phyloP scores from a whole-genome alignment of 2,888 invertebrate genomes.

The Sesia apiformis region DNA sequence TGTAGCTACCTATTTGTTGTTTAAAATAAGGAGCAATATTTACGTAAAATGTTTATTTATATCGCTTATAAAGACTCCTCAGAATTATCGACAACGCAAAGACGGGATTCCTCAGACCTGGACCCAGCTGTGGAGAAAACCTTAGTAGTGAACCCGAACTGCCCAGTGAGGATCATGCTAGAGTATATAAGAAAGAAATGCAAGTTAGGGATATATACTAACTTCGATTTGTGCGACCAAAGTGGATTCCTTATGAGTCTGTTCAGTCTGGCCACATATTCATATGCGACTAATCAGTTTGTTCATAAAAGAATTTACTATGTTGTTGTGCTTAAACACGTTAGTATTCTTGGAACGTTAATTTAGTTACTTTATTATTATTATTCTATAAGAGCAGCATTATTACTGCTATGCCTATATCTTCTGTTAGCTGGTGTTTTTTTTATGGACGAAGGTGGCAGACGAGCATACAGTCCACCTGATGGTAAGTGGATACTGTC shows the following conservation, averaged over 20 bases:
- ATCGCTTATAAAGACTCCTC: conserved; percentile 47
- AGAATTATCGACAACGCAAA: conserved; percentile 27
- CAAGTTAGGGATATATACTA: conserved; percentile 36
- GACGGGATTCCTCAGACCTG: conserved; percentile 19
- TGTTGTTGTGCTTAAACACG: conserved; percentile 41
- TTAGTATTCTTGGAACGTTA: conserved; percentile 9
- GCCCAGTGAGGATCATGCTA: conserved; percentile 50
- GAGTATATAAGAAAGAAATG: conserved; percentile 58
- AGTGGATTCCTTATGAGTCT: conserved; percentile 34
- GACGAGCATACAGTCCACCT: no score
- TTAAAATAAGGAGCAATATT: not conserved
- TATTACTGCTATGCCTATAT: no score
- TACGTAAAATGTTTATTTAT: conserved; percentile 46
- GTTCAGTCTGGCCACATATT: conserved; percentile 39
- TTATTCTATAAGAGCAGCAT: no score
- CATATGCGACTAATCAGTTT: conserved; percentile 39
- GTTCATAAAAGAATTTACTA: conserved; percentile 51
- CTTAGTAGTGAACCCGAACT: conserved; percentile 50
- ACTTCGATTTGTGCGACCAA: conserved; percentile 53
- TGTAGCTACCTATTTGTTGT: no score
- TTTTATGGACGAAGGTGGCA: no score
- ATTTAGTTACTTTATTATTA: no score
- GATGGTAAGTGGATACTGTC: no score
- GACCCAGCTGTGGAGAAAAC: conserved; percentile 42
- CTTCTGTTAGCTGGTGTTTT: no score